Evolutionary conservation across 2,797 vertebrate species (phyloP).

Genomic region (Danio choprae): DNA sequence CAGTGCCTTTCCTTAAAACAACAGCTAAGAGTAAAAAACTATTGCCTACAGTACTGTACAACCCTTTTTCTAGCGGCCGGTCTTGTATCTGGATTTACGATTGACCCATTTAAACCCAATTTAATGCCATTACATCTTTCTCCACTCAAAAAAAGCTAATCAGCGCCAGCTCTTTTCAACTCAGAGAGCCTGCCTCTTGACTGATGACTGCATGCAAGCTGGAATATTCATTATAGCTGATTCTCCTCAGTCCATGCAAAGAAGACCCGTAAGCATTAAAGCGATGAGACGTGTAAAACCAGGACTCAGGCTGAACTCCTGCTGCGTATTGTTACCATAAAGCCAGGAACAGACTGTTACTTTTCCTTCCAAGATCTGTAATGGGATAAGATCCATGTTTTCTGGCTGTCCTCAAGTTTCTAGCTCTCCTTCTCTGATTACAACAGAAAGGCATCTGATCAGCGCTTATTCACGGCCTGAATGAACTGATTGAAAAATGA

Average conservation of each 20-base stretch:
- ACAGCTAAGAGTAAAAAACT: not conserved
- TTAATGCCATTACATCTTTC: conserved; percentile 7
- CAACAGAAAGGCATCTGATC: conserved; percentile 19
- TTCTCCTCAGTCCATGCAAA: not conserved
- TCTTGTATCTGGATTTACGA: not conserved
- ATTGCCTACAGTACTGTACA: not conserved
- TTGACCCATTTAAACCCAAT: conserved; percentile 1
- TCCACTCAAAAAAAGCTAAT: conserved; percentile 1
- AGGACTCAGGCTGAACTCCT: conserved; percentile 6
- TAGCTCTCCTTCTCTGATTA: not conserved
- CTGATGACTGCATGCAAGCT: conserved; percentile 2
- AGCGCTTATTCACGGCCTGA: not conserved
- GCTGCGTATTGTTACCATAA: conserved; percentile 21
- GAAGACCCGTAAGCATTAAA: not conserved
- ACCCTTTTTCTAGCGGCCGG: not conserved
- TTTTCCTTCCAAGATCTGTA: conserved; percentile 18
- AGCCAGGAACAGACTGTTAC: conserved; percentile 27
- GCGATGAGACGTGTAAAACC: conserved; percentile 9
- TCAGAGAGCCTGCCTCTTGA: conserved; percentile 10
- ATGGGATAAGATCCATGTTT: conserved; percentile 15
- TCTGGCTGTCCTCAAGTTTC: not conserved
- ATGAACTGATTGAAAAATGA: conserved; percentile 12
- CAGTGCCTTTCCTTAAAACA: too few relatives aligned
- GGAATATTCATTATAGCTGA: conserved; percentile 32
- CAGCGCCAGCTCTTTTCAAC: conserved; percentile 10